Evolutionary conservation across 2,113 vertebrate species (phyloP).

Genomic region (Narcine bancroftii): DNA sequence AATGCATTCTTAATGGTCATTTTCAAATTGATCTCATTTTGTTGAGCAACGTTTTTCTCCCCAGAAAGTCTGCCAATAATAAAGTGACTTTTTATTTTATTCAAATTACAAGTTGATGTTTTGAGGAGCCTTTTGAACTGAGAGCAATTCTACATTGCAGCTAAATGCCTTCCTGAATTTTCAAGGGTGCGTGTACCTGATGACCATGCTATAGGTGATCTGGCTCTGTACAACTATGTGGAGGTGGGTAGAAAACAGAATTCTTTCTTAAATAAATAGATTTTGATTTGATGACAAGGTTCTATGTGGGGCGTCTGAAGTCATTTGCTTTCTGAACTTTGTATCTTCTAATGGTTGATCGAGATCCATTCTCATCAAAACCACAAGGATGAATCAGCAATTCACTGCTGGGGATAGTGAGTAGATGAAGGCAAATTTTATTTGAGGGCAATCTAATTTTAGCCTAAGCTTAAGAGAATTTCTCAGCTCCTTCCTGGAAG

Average conservation of each 20-base stretch:
- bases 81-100: neutral
- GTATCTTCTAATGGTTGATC: neutral
- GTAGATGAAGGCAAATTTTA: neutral
- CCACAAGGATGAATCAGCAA: neutral
- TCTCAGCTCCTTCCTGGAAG: neutral
- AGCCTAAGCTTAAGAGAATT: neutral
- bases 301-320: neutral
- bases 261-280: neutral
- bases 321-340: neutral
- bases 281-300: neutral
- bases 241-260: constrained; percentile 60
- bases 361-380: neutral
- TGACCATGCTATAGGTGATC: constrained; percentile 81
- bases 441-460: neutral
- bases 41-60: neutral
- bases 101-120: neutral
- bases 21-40: neutral
- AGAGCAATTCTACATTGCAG: constrained; percentile 49
- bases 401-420: neutral
- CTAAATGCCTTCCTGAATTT: constrained; percentile 74
- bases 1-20: neutral
- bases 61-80: neutral
- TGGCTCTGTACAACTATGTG: constrained; percentile 95
- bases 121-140: neutral
- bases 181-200: constrained; percentile 79